Conservation (phyloP, 2,797 vertebrate genomes). For the Helicolenus hilgendorfi region DNA sequence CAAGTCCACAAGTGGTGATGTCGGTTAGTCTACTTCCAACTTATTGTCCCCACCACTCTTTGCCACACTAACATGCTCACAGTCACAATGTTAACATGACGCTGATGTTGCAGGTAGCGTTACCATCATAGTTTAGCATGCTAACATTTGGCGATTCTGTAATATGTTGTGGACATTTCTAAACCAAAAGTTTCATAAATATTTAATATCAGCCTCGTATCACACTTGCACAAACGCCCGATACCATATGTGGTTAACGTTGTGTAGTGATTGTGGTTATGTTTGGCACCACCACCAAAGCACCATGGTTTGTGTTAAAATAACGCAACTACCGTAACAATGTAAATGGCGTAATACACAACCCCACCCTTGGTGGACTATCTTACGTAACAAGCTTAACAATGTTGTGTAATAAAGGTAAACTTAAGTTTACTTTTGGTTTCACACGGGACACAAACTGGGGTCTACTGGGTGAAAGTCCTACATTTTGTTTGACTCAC, state of each 20-base stretch:
- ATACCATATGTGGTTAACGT: too few species aligned
- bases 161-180: not conserved
- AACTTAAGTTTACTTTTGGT: not conserved
- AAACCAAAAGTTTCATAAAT: not conserved
- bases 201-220: too few species aligned
- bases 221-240: too few species aligned
- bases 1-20: not conserved
- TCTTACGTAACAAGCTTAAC: not conserved
- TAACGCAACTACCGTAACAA: not conserved
- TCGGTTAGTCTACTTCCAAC: not conserved
- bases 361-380: too few species aligned
- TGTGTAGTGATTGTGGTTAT: too few species aligned
- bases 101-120: not conserved
- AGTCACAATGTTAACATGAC: not conserved
- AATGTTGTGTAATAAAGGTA: not conserved
- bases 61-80: not conserved
- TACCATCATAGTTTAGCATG: not conserved
- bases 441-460: rapidly evolving
- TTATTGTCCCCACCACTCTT: not conserved
- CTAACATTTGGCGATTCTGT: not conserved
- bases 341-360: too few species aligned
- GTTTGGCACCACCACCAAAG: too few species aligned
- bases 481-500: too few species aligned
- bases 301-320: not conserved
- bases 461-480: too few species aligned